phyloP scores from a whole-genome alignment of 1,140 invertebrate genomes.

The Heliothis virescens region DNA sequence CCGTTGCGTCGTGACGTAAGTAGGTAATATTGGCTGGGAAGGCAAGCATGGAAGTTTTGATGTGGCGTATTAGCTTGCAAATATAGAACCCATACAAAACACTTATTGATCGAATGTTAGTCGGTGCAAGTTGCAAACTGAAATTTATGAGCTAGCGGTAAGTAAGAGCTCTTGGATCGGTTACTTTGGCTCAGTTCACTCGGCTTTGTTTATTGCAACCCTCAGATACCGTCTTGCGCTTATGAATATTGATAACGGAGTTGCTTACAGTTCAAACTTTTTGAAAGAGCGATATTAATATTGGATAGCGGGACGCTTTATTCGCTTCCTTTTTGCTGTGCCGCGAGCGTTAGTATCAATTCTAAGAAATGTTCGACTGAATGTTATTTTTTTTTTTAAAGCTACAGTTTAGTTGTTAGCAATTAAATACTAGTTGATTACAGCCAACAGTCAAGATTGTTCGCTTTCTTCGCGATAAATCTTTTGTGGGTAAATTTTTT shows the following conservation, averaged over 20 bases:
- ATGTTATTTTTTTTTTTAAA: neutral
- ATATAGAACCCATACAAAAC: slow-evolving; percentile 85
- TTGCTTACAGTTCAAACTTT: slow-evolving; percentile 75
- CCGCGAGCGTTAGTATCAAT: slow-evolving; percentile 51
- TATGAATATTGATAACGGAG: slow-evolving; percentile 84
- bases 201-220: slow-evolving; percentile 81
- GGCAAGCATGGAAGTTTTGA: slow-evolving; percentile 77
- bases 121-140: slow-evolving; percentile 82
- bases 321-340: slow-evolving; percentile 56
- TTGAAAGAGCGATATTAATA: slow-evolving; percentile 76
- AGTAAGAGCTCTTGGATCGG: slow-evolving; percentile 79
- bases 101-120: slow-evolving; percentile 84
- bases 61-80: slow-evolving; percentile 83
- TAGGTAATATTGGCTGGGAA: slow-evolving; percentile 75
- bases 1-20: slow-evolving; percentile 63
- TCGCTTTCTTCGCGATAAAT: too few relatives aligned
- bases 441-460: too few relatives aligned
- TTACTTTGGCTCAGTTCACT: slow-evolving; percentile 68
- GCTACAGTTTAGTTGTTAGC: neutral
- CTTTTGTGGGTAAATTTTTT: too few relatives aligned
- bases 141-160: slow-evolving; percentile 81
- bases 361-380: slow-evolving; percentile 40
- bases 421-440: neutral
- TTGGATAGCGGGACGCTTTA: slow-evolving; percentile 56
- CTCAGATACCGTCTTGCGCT: slow-evolving; percentile 74